phyloP scores from a whole-genome alignment of 2,113 vertebrate species.

The Ceyx margarethae region DNA sequence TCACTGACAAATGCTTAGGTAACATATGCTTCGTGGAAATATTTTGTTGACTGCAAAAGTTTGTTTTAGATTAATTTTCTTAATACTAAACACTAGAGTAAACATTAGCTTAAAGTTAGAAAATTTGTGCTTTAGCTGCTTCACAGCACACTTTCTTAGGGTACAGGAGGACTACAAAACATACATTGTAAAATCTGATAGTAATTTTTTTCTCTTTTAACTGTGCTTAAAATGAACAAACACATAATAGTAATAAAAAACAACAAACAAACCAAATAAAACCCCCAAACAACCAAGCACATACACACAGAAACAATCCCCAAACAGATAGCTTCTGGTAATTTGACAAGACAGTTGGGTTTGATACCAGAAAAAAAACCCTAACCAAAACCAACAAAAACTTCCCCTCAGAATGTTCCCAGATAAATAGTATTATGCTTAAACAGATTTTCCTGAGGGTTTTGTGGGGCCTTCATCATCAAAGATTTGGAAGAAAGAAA shows the following conservation, averaged over 20 bases:
- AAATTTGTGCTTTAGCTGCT: neutral
- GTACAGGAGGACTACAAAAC: neutral
- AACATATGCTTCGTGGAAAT: neutral
- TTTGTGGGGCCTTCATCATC: neutral
- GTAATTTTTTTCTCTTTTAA: neutral
- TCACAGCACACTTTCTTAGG: neutral
- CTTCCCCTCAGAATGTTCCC: fast-evolving
- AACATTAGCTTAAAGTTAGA: neutral
- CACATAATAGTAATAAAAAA: neutral
- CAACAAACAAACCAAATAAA: neutral
- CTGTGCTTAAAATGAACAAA: neutral
- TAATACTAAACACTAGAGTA: neutral
- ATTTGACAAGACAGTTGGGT: neutral
- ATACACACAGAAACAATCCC: neutral
- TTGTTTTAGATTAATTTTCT: neutral
- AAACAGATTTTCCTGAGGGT: neutral
- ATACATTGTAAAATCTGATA: neutral
- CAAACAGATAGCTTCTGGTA: neutral
- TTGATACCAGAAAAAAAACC: neutral
- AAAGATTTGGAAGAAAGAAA: neutral
- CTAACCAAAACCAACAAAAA: too few species aligned
- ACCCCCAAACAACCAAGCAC: neutral
- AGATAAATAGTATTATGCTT: neutral
- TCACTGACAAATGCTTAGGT: neutral
- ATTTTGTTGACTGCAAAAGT: neutral